Percentiles rank a stretch among this genome's conserved stretches.
These are phyloP conservation scores for Aelia acuminata DNA, from an alignment of 2,888 invertebrate genomes.

Conservation along the genomic window DNA sequence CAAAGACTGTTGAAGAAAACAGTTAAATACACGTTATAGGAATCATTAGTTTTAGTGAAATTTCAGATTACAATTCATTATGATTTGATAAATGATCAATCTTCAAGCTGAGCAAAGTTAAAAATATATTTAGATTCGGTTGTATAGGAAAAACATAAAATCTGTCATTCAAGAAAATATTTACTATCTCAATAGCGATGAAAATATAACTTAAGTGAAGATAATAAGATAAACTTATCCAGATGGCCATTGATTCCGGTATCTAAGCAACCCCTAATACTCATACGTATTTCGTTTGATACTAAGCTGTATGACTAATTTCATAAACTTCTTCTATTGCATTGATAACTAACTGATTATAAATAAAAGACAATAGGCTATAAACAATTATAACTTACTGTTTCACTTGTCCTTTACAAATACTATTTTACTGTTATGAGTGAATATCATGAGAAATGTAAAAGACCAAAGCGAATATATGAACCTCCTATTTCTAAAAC, in stretches of 20 bases:
- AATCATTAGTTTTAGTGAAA: no score
- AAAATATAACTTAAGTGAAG: not conserved
- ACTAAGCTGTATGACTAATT: not conserved
- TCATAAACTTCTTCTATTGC: not conserved
- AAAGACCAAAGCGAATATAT: constrained; percentile 7
- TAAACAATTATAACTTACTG: not conserved
- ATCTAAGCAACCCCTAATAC: constrained; percentile 43
- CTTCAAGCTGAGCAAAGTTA: no score
- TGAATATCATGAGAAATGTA: constrained; percentile 39
- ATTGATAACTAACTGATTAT: not conserved
- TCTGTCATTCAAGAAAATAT: no score
- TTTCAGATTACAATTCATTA: no score
- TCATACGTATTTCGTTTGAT: not conserved
- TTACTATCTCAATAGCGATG: no score
- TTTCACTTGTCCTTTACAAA: not conserved
- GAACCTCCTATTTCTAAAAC: constrained; percentile 15
- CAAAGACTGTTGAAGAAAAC: no score
- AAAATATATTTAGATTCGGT: no score
- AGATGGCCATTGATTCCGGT: constrained; percentile 10
- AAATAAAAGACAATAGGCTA: not conserved
- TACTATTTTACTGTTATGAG: not conserved
- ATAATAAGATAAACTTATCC: not conserved
- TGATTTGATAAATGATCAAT: no score
- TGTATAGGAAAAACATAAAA: no score
- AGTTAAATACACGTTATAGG: no score